These are phyloP conservation scores for Orchestia grillus DNA, from an alignment of 1,140 invertebrate genomes.

Conservation along the genomic window DNA sequence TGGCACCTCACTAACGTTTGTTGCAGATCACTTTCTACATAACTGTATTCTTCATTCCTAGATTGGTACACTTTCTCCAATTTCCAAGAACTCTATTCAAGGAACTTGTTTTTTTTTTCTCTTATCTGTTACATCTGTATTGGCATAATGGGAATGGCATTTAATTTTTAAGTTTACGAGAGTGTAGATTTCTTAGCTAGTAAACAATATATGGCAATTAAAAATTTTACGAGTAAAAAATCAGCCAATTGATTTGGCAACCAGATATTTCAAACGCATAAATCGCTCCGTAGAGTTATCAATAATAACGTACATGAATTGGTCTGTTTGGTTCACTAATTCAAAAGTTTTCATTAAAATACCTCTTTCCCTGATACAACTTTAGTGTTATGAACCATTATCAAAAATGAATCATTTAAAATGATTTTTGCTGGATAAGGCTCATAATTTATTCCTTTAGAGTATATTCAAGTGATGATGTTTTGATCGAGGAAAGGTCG, in stretches of 20 bases:
- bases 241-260: too few relatives aligned
- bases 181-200: too few relatives aligned
- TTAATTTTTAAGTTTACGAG: too few relatives aligned
- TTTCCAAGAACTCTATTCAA: background rate
- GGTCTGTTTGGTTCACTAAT: too few relatives aligned
- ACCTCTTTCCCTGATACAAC: background rate
- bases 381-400: background rate
- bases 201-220: too few relatives aligned
- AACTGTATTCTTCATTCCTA: background rate
- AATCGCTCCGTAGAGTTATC: too few relatives aligned
- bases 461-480: too few relatives aligned
- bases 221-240: too few relatives aligned
- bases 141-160: too few relatives aligned
- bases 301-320: too few relatives aligned
- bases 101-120: background rate
- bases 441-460: background rate
- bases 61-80: background rate
- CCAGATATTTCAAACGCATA: too few relatives aligned
- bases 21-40: background rate
- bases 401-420: background rate
- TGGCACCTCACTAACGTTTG: background rate
- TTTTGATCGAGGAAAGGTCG: background rate
- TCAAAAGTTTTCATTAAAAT: background rate
- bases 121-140: background rate
- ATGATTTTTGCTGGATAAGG: background rate